Evolutionary conservation across 2,113 vertebrate species (phyloP).

Genomic region (Bothrops jararaca): DNA sequence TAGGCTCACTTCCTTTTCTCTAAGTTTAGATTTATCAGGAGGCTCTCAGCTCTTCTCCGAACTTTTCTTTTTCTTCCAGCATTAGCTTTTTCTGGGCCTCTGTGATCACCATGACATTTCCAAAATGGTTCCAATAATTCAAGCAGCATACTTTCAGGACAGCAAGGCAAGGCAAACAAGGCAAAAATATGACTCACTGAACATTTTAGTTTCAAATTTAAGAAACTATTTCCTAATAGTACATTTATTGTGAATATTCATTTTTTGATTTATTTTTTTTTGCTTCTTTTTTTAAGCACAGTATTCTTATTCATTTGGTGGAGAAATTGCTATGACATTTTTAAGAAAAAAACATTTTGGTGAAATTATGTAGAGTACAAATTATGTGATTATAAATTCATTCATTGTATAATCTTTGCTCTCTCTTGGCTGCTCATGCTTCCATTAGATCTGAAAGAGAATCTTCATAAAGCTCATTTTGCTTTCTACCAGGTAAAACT

Average conservation of each 20-base stretch:
- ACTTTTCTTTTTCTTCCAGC: background rate
- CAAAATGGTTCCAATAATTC: background rate
- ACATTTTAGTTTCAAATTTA: background rate
- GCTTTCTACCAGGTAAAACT: background rate
- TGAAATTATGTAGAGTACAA: background rate
- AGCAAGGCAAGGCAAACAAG: background rate
- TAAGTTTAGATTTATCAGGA: slow-evolving; percentile 13
- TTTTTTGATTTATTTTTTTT: background rate
- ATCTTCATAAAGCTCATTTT: background rate
- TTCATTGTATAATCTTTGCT: background rate
- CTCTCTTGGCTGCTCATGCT: background rate
- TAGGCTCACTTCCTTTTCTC: slow-evolving; percentile 7
- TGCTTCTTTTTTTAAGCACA: background rate
- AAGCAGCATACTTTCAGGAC: background rate
- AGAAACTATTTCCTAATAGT: background rate
- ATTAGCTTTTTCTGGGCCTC: background rate
- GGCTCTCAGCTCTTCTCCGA: background rate
- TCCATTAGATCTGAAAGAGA: background rate
- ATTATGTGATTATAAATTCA: background rate
- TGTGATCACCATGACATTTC: background rate
- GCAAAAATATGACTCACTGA: background rate
- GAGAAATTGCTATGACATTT: background rate
- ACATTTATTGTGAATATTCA: background rate
- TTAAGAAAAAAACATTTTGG: background rate
- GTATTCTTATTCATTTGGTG: background rate